These are phyloP conservation scores for Unio delphinus DNA, from an alignment of 2,888 invertebrate species.

Conservation along the genomic window DNA sequence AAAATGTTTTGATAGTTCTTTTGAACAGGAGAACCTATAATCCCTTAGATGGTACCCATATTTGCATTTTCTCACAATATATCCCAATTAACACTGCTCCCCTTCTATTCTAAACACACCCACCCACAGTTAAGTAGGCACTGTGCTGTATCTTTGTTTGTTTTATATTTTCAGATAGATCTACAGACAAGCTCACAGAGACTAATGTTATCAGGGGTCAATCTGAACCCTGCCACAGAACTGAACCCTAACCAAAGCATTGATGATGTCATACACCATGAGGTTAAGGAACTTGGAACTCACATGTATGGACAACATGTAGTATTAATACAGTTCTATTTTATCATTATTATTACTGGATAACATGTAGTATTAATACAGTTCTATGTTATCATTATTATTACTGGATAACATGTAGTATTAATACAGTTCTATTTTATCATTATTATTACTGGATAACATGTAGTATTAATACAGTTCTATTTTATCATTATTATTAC, in stretches of 20 bases:
- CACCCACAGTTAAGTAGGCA: no score
- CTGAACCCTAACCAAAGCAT: slow-evolving; percentile 86
- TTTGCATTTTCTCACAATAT: no score
- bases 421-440: not conserved
- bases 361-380: no score
- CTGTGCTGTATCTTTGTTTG: no score
- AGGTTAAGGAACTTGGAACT: slow-evolving; percentile 98
- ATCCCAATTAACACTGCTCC: no score
- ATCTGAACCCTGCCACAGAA: slow-evolving; percentile 75
- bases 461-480: no score
- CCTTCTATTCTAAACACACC: no score
- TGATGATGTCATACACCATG: slow-evolving; percentile 96
- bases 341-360: not conserved
- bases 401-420: not conserved
- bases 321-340: no score
- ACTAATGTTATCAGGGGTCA: slow-evolving; percentile 81
- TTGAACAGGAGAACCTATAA: no score
- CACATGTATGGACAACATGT: slow-evolving; percentile 82
- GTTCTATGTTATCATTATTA: not conserved
- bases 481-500: not conserved
- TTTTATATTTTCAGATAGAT: slow-evolving; percentile 79
- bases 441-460: not conserved
- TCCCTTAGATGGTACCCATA: no score
- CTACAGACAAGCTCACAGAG: slow-evolving; percentile 92
- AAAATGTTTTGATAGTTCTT: no score